Base-by-base conservation (phyloP, 2,797 vertebrate species). In the Phoebastria nigripes region DNA sequence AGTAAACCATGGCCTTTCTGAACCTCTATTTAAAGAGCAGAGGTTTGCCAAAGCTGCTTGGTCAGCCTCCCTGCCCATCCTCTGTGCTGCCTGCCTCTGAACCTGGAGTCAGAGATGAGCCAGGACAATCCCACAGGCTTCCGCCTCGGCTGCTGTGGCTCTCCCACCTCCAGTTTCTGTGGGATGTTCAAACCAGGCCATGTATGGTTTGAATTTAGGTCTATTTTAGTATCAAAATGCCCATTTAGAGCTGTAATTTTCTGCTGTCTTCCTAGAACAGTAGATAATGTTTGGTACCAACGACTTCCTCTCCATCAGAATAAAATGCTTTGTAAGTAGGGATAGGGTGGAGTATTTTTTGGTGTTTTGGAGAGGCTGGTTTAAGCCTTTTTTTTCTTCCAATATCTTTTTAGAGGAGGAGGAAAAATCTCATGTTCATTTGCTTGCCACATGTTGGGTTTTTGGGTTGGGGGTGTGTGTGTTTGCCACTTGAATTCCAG, bases 191-290 rank as follows among this genome's bases (percentile, higher is more conserved):
- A 82, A 83, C 82, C 89, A 90, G 87, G 42, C 85, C 44, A 1
- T 8, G 65, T 1, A 77, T 92, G 91, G 77, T 94, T 95, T 86
- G 92, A 92, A 82, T 96, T 96, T 90, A 73, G 39, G 9, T 84
- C 89, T 95, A 73, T 94, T 97, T 96, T 88, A 54, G 90, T 46
- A 70, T 2, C 71, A 49, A 65, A 83, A 86, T 85, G 70, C 44
- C 83, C 24, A 8, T 79, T 59, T 54, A 86, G 82, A 63, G 46
- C 93, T 95, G 59, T 95, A 96, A 97, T 97, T 97, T 95, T 41
- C 77, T 93, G 54, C 70, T 89, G 29, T 49, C 87, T 78, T 90
- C 94, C 71, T 85, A 86, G 89, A 93, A 67, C 41, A 89, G 93
- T 18, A 55, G 82, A 39, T 70, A 37, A 24, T 61, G 66, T 91